phyloP scores from a whole-genome alignment of 2,888 invertebrate species.

The Hesperia comma region DNA sequence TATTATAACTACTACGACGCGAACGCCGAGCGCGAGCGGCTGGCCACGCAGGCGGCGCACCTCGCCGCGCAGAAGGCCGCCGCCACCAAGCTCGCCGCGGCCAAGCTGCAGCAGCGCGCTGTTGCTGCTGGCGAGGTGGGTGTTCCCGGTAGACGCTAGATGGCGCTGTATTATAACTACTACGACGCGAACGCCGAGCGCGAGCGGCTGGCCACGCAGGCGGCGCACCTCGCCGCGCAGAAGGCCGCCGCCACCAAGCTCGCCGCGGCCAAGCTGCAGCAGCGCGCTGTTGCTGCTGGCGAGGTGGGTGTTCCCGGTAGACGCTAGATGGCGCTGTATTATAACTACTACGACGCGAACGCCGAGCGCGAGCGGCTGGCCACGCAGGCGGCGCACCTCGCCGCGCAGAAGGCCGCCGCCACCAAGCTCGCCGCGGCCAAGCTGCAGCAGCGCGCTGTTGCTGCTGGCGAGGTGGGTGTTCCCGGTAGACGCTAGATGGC shows the following conservation, averaged over 20 bases:
- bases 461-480: slow-evolving; percentile 58
- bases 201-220: slow-evolving; percentile 71
- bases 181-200: slow-evolving; percentile 80
- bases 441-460: slow-evolving; percentile 37
- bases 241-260: slow-evolving; percentile 76
- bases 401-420: slow-evolving; percentile 77
- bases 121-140: slow-evolving; percentile 54
- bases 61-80: slow-evolving; percentile 79
- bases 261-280: slow-evolving; percentile 65
- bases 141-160: too few relatives aligned
- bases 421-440: slow-evolving; percentile 37
- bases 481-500: too few relatives aligned
- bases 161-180: slow-evolving; percentile 77
- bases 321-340: slow-evolving; percentile 72
- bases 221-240: slow-evolving; percentile 77
- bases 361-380: slow-evolving; percentile 75
- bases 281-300: slow-evolving; percentile 52
- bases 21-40: slow-evolving; percentile 74
- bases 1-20: slow-evolving; percentile 81
- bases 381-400: slow-evolving; percentile 74
- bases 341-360: slow-evolving; percentile 81
- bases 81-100: slow-evolving; percentile 70
- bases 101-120: slow-evolving; percentile 61
- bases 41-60: slow-evolving; percentile 75
- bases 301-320: slow-evolving; percentile 49